A percentile compares a stretch with the other conserved stretches of the same genome.
Conservation (phyloP, 92 coral and sea anemone genomes). For the Virgularia gustaviana region DNA sequence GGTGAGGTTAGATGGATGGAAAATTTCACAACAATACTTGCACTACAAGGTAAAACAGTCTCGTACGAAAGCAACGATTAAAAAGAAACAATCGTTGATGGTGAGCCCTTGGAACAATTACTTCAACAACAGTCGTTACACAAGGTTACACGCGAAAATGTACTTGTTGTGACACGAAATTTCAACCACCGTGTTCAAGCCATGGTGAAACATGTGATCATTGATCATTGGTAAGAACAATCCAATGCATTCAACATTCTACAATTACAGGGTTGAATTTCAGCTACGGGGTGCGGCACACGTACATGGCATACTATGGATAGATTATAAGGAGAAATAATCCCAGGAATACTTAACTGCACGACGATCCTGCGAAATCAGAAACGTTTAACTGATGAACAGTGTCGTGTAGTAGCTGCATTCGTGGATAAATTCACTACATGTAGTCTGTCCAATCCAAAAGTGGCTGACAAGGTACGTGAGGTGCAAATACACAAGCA, state of each 20-base stretch:
- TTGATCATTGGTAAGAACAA: conserved; percentile 19
- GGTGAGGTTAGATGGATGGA: too few relatives aligned
- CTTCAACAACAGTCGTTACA: conserved; percentile 11
- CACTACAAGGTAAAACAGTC: conserved; percentile 12
- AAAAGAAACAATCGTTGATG: conserved; percentile 47
- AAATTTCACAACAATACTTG: conserved; percentile 11
- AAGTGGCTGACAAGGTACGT: conserved; percentile 26
- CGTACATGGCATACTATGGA: conserved; percentile 15
- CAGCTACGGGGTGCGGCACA: conserved; percentile 23
- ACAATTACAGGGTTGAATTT: conserved; percentile 16
- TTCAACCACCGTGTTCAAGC: conserved; percentile 22
- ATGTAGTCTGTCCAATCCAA: conserved; percentile 17
- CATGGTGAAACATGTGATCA: conserved; percentile 23
- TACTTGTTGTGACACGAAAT: conserved; percentile 23
- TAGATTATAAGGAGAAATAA: background rate
- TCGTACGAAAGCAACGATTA: conserved; percentile 34
- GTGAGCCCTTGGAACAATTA: conserved; percentile 33
- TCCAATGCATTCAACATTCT: conserved; percentile 30
- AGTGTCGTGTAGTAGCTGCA: conserved; percentile 18
- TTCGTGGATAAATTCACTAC: conserved; percentile 29
- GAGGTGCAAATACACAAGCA: conserved; percentile 28
- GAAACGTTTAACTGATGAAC: conserved; percentile 10
- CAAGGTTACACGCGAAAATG: conserved; percentile 5
- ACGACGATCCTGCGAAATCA: conserved; percentile 4
- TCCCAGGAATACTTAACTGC: background rate